Evolutionary conservation across 2,113 vertebrate species (phyloP).

Genomic region (Vulpes vulpes): DNA sequence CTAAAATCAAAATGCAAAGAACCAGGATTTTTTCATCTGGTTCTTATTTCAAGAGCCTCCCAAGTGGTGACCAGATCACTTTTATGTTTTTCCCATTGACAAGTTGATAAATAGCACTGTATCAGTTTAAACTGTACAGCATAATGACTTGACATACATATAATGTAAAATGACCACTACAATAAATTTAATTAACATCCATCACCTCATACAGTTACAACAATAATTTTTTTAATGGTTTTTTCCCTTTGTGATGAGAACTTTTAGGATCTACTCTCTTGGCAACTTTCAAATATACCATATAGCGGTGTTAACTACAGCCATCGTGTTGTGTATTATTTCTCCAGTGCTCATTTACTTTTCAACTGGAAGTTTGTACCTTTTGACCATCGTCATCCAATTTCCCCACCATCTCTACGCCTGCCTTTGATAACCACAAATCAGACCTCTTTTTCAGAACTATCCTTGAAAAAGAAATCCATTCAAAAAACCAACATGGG

Average conservation of each 20-base stretch:
- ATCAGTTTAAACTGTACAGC: not conserved
- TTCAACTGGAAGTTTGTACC: not conserved
- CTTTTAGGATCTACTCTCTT: not conserved
- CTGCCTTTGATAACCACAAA: not conserved
- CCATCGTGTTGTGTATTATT: not conserved
- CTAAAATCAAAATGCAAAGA: not conserved
- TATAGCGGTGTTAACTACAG: not conserved
- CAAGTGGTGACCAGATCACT: not conserved
- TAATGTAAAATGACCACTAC: not conserved
- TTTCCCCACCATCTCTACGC: not conserved
- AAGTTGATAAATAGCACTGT: not conserved
- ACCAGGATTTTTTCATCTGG: not conserved
- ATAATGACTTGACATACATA: not conserved
- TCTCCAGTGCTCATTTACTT: not conserved
- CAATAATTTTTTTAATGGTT: not conserved
- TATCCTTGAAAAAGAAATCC: slow-evolving; percentile 3
- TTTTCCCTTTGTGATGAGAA: not conserved
- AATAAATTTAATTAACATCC: not conserved
- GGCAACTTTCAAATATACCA: not conserved
- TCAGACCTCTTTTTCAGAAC: not conserved
- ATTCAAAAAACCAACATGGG: not conserved
- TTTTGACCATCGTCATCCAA: not conserved
- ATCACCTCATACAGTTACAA: not conserved
- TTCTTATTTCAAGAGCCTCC: slow-evolving; percentile 19
- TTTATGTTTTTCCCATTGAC: not conserved